Percentiles rank a stretch among this genome's conserved stretches.
Conservation (phyloP, 2,888 invertebrate species). For the Cheilosia soror region DNA sequence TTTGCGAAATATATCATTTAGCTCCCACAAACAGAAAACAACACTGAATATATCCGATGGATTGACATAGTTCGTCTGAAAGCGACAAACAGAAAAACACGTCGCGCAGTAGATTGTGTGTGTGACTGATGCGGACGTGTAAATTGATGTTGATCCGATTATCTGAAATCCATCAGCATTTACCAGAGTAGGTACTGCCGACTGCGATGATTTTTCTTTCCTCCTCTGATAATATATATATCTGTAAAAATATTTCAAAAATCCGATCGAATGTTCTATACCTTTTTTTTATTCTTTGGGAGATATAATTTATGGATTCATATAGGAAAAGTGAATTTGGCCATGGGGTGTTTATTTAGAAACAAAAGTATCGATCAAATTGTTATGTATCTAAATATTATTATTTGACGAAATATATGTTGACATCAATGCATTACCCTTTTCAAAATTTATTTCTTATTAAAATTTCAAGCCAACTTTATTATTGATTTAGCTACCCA, state of each 20-base stretch:
- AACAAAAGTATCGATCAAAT: not conserved
- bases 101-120: not conserved
- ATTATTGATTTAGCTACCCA: not conserved
- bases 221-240: not conserved
- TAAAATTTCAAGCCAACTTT: not conserved
- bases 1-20: not conserved
- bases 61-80: not conserved
- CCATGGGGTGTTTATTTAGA: too few species aligned
- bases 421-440: not conserved
- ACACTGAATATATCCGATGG: not conserved
- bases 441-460: not conserved
- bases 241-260: not conserved
- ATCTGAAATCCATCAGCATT: not conserved
- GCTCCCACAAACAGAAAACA: not conserved
- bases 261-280: not conserved
- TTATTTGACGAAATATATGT: not conserved
- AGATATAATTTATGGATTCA: not conserved
- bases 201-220: not conserved
- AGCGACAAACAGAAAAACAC: not conserved
- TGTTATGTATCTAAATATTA: not conserved
- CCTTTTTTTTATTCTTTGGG: not conserved
- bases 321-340: not conserved
- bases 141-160: slow-evolving; percentile 3
- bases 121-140: not conserved
- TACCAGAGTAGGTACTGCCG: not conserved